Conservation (phyloP, 2,888 invertebrate genomes). For the Ophion slaviceki region DNA sequence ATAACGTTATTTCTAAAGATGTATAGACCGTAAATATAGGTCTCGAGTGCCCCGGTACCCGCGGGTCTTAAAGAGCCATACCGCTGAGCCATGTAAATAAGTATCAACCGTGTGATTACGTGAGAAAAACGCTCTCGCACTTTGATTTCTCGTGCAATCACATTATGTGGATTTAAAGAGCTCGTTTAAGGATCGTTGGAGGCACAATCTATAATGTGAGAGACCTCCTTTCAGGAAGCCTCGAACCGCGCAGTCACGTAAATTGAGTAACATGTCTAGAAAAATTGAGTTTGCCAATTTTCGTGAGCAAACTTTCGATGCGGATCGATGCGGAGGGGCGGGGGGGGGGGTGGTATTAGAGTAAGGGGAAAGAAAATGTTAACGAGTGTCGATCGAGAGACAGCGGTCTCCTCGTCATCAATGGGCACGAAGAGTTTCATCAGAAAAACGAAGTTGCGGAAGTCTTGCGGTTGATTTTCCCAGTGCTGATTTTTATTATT, state of each 20-base stretch:
- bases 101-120: constrained; percentile 30
- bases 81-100: neutral
- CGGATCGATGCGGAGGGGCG: neutral
- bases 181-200: constrained; percentile 7
- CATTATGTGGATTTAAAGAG: constrained; percentile 37
- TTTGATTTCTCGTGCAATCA: constrained; percentile 46
- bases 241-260: neutral
- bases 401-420: neutral
- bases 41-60: neutral
- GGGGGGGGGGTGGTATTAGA: too few relatives aligned
- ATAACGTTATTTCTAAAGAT: neutral
- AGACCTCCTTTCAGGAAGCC: neutral
- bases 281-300: constrained; percentile 3
- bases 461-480: neutral
- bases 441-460: neutral
- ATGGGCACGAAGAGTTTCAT: neutral
- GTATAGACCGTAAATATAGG: neutral
- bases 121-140: constrained; percentile 20
- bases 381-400: neutral
- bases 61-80: neutral
- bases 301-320: neutral
- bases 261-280: neutral
- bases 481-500: neutral
- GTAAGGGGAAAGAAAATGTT: neutral
- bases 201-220: neutral